Percentiles rank a stretch among this genome's conserved stretches.
Conservation (phyloP, 2,113 vertebrate genomes). For the Phylloscopus trochilus region DNA sequence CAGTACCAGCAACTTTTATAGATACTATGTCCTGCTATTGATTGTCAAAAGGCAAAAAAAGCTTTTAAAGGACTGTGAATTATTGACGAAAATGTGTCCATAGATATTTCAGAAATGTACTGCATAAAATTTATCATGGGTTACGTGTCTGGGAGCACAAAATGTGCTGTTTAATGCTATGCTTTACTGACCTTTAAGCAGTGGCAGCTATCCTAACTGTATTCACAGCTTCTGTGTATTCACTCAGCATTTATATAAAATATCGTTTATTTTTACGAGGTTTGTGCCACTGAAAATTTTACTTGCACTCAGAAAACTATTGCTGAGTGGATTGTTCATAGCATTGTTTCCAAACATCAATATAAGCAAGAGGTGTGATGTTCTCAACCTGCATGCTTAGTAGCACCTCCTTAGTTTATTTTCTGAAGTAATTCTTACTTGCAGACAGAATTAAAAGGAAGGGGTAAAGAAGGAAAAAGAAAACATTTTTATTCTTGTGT, state of each 20-base stretch:
- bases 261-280: conserved; percentile 57
- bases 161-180: conserved; percentile 51
- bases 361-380: background rate
- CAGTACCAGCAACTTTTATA: conserved; percentile 20
- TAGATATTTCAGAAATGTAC: conserved; percentile 52
- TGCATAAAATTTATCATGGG: conserved; percentile 47
- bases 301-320: conserved; percentile 11
- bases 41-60: conserved; percentile 43
- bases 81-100: conserved; percentile 59
- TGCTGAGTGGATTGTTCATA: background rate
- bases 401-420: background rate
- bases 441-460: background rate
- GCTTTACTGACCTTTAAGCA: conserved; percentile 72
- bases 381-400: background rate
- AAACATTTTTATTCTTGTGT: background rate
- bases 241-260: conserved; percentile 64
- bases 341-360: conserved; percentile 27
- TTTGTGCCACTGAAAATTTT: conserved; percentile 27
- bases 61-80: conserved; percentile 64
- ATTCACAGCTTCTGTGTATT: conserved; percentile 62
- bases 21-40: background rate
- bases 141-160: conserved; percentile 57
- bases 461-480: background rate
- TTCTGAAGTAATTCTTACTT: background rate
- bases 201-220: conserved; percentile 65